Evolutionary conservation across 2,888 invertebrate species (phyloP).

Genomic region (Drosophila longiperda): DNA sequence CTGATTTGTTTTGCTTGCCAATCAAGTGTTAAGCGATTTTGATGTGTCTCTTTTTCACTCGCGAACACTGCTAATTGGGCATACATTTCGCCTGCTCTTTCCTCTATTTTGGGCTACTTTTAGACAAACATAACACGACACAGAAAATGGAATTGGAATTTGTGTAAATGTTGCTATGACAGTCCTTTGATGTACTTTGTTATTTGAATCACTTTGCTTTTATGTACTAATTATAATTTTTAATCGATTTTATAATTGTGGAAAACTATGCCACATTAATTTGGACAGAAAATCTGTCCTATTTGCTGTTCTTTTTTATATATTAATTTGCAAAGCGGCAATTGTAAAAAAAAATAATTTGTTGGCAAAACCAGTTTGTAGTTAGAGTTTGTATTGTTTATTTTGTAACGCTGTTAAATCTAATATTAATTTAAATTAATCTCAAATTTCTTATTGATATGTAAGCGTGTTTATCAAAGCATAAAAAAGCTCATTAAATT

Average conservation of each 20-base stretch:
- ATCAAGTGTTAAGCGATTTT: slow-evolving; percentile 46
- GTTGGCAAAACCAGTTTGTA: background rate
- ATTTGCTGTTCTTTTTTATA: background rate
- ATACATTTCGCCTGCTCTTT: slow-evolving; percentile 10
- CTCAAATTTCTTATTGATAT: background rate
- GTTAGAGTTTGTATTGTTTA: background rate
- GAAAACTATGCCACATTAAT: background rate
- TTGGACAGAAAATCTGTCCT: background rate
- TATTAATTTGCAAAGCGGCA: background rate
- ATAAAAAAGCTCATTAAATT: background rate
- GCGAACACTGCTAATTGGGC: slow-evolving; percentile 32
- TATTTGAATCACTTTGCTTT: background rate
- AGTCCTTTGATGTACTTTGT: background rate
- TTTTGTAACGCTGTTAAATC: background rate
- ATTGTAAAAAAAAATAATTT: background rate
- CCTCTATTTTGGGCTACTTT: background rate
- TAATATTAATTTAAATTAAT: background rate
- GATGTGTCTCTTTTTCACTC: slow-evolving; percentile 21
- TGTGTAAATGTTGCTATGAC: background rate
- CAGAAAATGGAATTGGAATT: background rate
- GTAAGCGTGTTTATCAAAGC: background rate
- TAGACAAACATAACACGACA: background rate
- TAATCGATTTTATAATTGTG: background rate
- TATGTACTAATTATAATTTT: background rate
- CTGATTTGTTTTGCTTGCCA: slow-evolving; percentile 54